Evolutionary conservation across 2,888 invertebrate genomes (phyloP).

Genomic region (Xylocampa areola): DNA sequence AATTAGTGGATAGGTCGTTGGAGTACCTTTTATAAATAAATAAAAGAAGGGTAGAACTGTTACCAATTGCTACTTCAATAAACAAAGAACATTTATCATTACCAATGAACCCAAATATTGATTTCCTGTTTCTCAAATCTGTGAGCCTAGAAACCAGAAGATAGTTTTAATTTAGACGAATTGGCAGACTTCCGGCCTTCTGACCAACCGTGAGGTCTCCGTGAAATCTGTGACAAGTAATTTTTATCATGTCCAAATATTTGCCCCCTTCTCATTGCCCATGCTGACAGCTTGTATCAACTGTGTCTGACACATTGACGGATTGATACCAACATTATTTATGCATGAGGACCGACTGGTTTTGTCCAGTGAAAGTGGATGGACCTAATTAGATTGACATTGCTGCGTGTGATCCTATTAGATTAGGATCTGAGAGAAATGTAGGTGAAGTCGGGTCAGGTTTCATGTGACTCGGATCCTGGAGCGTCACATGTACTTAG

Average conservation of each 20-base stretch:
- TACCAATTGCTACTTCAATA: too few species aligned
- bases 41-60: too few species aligned
- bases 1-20: too few species aligned
- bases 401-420: conserved; percentile 15
- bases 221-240: conserved; percentile 2
- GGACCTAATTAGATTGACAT: conserved; percentile 36
- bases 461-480: neutral
- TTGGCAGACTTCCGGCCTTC: neutral
- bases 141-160: too few species aligned
- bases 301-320: conserved; percentile 37
- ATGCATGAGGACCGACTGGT: conserved; percentile 28
- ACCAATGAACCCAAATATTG: too few species aligned
- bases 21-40: too few species aligned
- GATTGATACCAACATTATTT: conserved; percentile 27
- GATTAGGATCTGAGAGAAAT: conserved; percentile 15
- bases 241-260: conserved; percentile 43
- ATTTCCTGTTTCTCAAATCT: too few species aligned
- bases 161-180: neutral
- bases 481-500: too few species aligned
- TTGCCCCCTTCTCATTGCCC: conserved; percentile 38
- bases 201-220: neutral
- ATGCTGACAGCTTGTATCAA: conserved; percentile 33
- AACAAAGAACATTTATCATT: too few species aligned
- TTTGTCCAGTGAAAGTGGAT: conserved; percentile 42
- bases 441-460: conserved; percentile 10